phyloP scores from a whole-genome alignment of 2,113 vertebrate species.

The Hucho hucho region DNA sequence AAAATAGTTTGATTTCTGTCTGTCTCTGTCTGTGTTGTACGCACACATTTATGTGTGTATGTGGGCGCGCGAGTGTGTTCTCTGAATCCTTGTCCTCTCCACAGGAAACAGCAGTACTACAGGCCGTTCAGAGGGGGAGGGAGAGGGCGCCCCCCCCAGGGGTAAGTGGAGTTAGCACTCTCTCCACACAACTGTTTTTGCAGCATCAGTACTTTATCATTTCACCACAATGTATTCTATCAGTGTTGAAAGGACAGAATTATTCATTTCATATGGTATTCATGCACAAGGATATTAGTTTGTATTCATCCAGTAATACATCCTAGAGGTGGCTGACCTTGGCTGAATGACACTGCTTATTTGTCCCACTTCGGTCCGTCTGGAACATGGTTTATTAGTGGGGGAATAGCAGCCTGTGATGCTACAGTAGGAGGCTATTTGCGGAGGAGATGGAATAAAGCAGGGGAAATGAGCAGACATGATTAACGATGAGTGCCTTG shows the following conservation, averaged over 20 bases:
- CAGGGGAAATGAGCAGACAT: constrained; percentile 5
- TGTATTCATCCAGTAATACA: neutral
- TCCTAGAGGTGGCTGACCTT: constrained; percentile 41
- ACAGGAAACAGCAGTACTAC: constrained; percentile 68
- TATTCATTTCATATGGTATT: too few relatives aligned
- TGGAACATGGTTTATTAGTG: constrained; percentile 34
- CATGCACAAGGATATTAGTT: too few relatives aligned
- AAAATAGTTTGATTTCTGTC: neutral
- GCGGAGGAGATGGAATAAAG: neutral
- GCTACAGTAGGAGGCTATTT: neutral
- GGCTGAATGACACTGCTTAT: constrained; percentile 20
- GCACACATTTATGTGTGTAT: neutral
- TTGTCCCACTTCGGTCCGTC: constrained; percentile 27
- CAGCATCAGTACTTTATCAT: too few relatives aligned
- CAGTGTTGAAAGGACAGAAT: too few relatives aligned
- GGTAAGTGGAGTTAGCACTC: constrained; percentile 52
- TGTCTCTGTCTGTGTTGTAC: neutral
- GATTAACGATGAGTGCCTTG: constrained; percentile 36
- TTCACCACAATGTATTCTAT: too few relatives aligned
- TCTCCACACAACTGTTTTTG: too few relatives aligned
- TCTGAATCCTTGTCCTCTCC: neutral
- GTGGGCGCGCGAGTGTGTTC: neutral
- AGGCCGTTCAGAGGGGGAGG: constrained; percentile 62
- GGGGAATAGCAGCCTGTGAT: neutral
- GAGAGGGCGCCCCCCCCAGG: constrained; percentile 55